These are phyloP conservation scores for Seriola aureovittata DNA, from an alignment of 2,113 vertebrate genomes.

Conservation along the genomic window DNA sequence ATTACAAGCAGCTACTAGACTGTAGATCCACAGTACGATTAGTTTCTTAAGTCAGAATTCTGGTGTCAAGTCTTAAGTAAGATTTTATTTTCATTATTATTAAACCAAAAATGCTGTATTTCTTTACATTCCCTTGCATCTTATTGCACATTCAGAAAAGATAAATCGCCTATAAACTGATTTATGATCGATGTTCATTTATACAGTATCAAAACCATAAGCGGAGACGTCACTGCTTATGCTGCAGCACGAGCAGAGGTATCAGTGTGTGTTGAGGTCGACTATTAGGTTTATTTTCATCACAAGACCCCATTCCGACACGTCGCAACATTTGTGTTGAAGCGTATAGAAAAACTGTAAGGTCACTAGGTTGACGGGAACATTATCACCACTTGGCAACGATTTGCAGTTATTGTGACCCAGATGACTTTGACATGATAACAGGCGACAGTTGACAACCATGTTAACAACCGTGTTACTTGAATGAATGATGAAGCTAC, in stretches of 20 bases:
- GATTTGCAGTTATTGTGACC: slow-evolving; percentile 77
- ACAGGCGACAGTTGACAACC: slow-evolving; percentile 37
- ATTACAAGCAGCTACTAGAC: neutral
- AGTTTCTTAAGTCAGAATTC: neutral
- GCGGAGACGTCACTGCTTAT: neutral
- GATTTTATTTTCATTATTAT: neutral
- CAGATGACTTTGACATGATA: slow-evolving; percentile 36
- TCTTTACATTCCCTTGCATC: neutral
- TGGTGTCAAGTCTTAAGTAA: neutral
- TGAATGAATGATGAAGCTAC: neutral
- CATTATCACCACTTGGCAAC: slow-evolving; percentile 72
- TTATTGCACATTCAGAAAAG: neutral
- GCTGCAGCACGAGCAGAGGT: neutral
- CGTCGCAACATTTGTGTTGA: slow-evolving; percentile 43
- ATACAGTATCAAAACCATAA: neutral
- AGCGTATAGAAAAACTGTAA: slow-evolving; percentile 58
- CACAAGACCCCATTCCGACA: slow-evolving; percentile 27
- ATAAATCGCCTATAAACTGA: neutral
- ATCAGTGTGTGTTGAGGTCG: neutral
- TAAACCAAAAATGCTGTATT: neutral
- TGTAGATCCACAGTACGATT: neutral
- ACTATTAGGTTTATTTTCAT: slow-evolving; percentile 65
- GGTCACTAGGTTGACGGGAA: slow-evolving; percentile 56
- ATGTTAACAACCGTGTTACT: slow-evolving; percentile 22
- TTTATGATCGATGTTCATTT: neutral